These are phyloP conservation scores for Copidosoma aretas DNA, from an alignment of 2,888 invertebrate species.

Conservation along the genomic window DNA sequence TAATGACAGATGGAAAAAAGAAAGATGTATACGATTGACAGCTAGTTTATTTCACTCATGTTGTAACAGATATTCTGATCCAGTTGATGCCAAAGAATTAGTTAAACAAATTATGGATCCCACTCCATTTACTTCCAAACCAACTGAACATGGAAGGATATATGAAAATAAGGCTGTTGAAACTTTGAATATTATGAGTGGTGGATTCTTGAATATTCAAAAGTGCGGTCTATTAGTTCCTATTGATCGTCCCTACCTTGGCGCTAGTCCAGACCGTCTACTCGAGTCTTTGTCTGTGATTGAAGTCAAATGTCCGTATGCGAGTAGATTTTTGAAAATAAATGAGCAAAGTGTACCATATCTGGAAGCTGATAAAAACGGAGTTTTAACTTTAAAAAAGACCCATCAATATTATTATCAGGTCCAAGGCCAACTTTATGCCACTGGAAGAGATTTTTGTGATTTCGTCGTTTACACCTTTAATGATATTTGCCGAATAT, in stretches of 20 bases:
- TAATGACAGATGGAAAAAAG: no score
- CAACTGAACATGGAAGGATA: slow-evolving; percentile 7
- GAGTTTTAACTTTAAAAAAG: slow-evolving; percentile 3
- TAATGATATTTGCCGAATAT: slow-evolving; percentile 24
- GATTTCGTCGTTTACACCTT: slow-evolving; percentile 7
- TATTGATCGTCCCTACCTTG: slow-evolving; percentile 4
- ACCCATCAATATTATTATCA: slow-evolving; percentile 15
- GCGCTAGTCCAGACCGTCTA: slow-evolving; percentile 6
- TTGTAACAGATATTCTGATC: not conserved
- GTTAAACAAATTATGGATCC: slow-evolving; percentile 7
- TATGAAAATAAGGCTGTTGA: slow-evolving; percentile 7
- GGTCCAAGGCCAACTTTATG: slow-evolving; percentile 7
- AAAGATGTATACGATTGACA: no score
- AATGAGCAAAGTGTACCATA: slow-evolving; percentile 31
- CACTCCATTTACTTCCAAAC: slow-evolving; percentile 6
- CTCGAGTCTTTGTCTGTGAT: not conserved
- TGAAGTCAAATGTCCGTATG: slow-evolving; percentile 13
- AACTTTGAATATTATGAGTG: slow-evolving; percentile 2
- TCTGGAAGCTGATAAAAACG: slow-evolving; percentile 10
- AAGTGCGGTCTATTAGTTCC: slow-evolving; percentile 1
- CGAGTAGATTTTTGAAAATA: slow-evolving; percentile 17
- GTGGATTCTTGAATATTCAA: slow-evolving; percentile 1
- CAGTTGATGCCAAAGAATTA: not conserved
- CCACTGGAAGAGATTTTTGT: not conserved
- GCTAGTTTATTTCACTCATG: not conserved